These are phyloP conservation scores for Ormia ochracea DNA, from an alignment of 2,888 invertebrate species.

Conservation along the genomic window DNA sequence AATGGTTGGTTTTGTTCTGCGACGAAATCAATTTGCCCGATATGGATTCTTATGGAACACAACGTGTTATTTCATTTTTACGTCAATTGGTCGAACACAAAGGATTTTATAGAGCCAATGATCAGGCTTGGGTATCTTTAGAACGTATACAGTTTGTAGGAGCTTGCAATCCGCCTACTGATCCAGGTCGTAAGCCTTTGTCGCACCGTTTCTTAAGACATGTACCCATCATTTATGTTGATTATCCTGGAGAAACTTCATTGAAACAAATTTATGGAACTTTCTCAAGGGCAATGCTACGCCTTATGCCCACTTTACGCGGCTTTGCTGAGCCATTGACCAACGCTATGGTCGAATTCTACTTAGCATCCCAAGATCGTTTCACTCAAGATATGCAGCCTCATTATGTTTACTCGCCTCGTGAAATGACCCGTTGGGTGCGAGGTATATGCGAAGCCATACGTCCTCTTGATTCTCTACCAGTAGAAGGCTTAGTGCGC, in stretches of 20 bases:
- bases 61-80: conserved; percentile 99
- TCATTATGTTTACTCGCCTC: conserved; percentile 99
- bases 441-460: conserved; percentile 99
- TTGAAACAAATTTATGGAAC: conserved; percentile 99
- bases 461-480: conserved; percentile 92
- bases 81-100: conserved; percentile 98
- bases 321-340: conserved; percentile 97
- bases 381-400: conserved; percentile 99
- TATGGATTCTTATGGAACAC: conserved; percentile 98
- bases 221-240: conserved; percentile 99
- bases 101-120: conserved; percentile 91
- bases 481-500: conserved; percentile 96
- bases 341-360: conserved; percentile 99
- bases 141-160: conserved; percentile 99
- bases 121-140: conserved; percentile 97
- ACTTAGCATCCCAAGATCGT: conserved; percentile 95
- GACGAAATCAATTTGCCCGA: conserved; percentile 99
- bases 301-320: conserved; percentile 92
- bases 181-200: conserved; percentile 97
- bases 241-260: conserved; percentile 98
- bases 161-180: conserved; percentile 99
- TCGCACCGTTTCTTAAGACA: conserved; percentile 93
- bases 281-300: conserved; percentile 98
- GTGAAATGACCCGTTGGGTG: conserved; percentile 99
- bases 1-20: conserved; percentile 99